Conservation (phyloP, 2,888 invertebrate genomes). For the Helobdella robusta region DNA sequence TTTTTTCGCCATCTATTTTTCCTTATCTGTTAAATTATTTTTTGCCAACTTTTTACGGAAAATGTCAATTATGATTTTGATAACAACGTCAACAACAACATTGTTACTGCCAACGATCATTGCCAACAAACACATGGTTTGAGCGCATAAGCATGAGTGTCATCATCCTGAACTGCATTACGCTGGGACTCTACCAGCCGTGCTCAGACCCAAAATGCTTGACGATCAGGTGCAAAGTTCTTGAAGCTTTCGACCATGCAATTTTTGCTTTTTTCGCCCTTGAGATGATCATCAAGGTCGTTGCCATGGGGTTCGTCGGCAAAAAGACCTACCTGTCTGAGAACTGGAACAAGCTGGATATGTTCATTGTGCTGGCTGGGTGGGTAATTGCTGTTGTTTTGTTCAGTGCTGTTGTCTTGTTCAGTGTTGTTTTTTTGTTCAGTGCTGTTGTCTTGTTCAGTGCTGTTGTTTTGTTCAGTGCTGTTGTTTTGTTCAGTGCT, state of each 20-base stretch:
- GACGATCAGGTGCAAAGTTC: constrained; percentile 50
- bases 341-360: constrained; percentile 96
- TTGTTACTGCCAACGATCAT: too few relatives aligned
- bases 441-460: not conserved
- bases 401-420: not conserved
- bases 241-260: constrained; percentile 88
- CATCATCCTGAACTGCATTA: constrained; percentile 93
- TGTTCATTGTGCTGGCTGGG: constrained; percentile 95
- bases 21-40: not conserved
- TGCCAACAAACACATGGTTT: constrained; percentile 91
- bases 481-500: too few relatives aligned
- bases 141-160: constrained; percentile 96
- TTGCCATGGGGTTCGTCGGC: constrained; percentile 80
- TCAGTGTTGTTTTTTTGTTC: not conserved
- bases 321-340: constrained; percentile 90
- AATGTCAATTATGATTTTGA: too few relatives aligned
- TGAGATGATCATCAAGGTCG: constrained; percentile 96
- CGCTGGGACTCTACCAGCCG: constrained; percentile 98
- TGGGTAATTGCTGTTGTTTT: constrained; percentile 51
- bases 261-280: constrained; percentile 95
- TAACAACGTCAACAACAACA: too few relatives aligned
- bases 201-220: constrained; percentile 70
- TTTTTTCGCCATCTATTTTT: not conserved
- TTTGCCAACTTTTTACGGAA: not conserved
- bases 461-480: too few relatives aligned